Evolutionary conservation across 2,797 vertebrate species (phyloP).

Genomic region (Propithecus perrieri): DNA sequence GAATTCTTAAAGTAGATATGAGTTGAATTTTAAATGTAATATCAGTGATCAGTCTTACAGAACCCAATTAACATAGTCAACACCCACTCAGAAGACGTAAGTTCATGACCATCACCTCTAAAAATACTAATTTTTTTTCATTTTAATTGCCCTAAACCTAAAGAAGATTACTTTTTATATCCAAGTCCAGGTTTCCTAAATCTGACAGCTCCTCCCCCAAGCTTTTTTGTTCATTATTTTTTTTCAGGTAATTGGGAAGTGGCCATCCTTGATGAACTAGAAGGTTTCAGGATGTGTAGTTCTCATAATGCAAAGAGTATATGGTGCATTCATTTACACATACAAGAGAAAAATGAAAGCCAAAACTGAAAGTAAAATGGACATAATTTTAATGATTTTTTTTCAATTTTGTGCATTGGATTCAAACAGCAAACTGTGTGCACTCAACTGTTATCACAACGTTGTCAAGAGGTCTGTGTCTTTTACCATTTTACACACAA

Average conservation of each 20-base stretch:
- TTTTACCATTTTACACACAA: conserved; percentile 95
- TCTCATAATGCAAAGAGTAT: background rate
- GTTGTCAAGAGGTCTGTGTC: conserved; percentile 95
- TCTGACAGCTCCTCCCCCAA: background rate
- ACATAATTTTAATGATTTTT: conserved; percentile 87
- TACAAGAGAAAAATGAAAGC: conserved; percentile 59
- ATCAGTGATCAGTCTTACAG: background rate
- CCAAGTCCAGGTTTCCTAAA: background rate
- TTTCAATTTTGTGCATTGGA: conserved; percentile 94
- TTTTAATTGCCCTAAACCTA: background rate
- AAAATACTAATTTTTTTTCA: background rate
- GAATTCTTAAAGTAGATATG: background rate
- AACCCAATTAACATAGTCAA: background rate
- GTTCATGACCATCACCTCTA: background rate
- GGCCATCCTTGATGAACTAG: background rate
- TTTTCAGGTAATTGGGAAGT: background rate
- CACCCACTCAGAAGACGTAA: background rate
- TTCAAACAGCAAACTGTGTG: conserved; percentile 98
- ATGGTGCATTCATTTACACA: background rate
- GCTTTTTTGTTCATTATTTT: background rate
- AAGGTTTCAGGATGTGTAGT: background rate
- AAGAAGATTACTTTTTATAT: background rate
- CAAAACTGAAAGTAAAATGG: conserved; percentile 85
- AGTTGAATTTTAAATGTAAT: background rate
- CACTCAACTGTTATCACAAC: conserved; percentile 95